These are phyloP conservation scores for Eurystomus gularis DNA, from an alignment of 2,113 vertebrate genomes.

Conservation along the genomic window DNA sequence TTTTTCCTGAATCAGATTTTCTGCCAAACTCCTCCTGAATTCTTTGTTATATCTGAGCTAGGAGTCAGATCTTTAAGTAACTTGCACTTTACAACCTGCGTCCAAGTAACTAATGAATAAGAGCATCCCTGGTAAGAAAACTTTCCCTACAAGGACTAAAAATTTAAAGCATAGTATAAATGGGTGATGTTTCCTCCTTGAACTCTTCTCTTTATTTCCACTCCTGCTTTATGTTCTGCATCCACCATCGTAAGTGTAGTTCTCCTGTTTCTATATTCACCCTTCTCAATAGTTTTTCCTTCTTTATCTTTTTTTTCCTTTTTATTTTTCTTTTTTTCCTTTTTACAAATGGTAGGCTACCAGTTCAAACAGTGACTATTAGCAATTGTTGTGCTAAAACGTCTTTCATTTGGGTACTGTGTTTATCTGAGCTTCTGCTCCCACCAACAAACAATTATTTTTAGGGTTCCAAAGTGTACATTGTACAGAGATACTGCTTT, in stretches of 20 bases:
- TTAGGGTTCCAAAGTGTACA: not conserved
- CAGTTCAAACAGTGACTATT: not conserved
- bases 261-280: not conserved
- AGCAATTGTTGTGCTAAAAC: not conserved
- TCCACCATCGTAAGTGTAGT: not conserved
- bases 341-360: not conserved
- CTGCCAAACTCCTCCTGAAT: slow-evolving; percentile 16
- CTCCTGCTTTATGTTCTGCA: not conserved
- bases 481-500: not conserved
- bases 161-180: not conserved
- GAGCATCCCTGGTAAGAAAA: not conserved
- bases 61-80: slow-evolving; percentile 45
- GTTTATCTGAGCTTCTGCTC: not conserved
- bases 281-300: not conserved
- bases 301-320: not conserved
- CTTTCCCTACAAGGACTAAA: not conserved
- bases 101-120: slow-evolving; percentile 46
- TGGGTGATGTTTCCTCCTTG: slow-evolving; percentile 5
- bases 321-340: too few species aligned
- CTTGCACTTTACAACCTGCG: slow-evolving; percentile 21
- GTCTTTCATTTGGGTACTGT: not conserved
- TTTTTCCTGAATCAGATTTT: not conserved
- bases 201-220: not conserved
- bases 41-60: not conserved
- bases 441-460: not conserved